Percentiles rank a stretch among this genome's conserved stretches.
phyloP scores from a whole-genome alignment of 2,888 invertebrate genomes.

The Lithophane socia region DNA sequence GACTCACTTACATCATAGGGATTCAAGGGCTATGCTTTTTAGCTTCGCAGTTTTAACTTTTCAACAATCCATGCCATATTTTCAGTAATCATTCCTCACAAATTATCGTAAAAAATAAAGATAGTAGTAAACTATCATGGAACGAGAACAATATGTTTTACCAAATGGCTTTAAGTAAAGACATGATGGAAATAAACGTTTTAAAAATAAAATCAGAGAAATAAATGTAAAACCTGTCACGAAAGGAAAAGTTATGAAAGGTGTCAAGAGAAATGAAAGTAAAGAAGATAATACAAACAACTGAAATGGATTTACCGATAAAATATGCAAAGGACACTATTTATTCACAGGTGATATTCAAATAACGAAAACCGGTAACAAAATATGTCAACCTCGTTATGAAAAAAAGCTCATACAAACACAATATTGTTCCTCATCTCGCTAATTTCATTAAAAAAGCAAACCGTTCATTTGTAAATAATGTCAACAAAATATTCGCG shows the following conservation, averaged over 20 bases:
- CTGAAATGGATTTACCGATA: conserved; percentile 39
- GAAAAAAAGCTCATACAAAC: conserved; percentile 27
- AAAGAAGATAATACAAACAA: conserved; percentile 42
- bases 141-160: background rate
- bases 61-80: conserved; percentile 4
- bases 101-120: background rate
- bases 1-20: conserved; percentile 62
- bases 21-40: conserved; percentile 57
- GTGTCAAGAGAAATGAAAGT: conserved; percentile 51
- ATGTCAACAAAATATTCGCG: conserved; percentile 27
- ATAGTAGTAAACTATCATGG: background rate
- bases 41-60: conserved; percentile 22
- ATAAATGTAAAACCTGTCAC: conserved; percentile 30
- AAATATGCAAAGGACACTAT: conserved; percentile 42
- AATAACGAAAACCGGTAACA: conserved; percentile 26
- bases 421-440: conserved; percentile 8
- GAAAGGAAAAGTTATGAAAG: conserved; percentile 49
- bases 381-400: conserved; percentile 7
- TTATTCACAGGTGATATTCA: conserved; percentile 27
- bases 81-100: background rate
- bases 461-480: conserved; percentile 8
- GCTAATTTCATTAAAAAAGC: conserved; percentile 28
- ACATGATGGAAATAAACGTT: conserved; percentile 8
- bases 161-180: background rate
- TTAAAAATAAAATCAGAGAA: conserved; percentile 31